Percentiles rank a stretch among this genome's conserved stretches.
phyloP scores from a whole-genome alignment of 2,113 vertebrate genomes.

The Prolemur simus region DNA sequence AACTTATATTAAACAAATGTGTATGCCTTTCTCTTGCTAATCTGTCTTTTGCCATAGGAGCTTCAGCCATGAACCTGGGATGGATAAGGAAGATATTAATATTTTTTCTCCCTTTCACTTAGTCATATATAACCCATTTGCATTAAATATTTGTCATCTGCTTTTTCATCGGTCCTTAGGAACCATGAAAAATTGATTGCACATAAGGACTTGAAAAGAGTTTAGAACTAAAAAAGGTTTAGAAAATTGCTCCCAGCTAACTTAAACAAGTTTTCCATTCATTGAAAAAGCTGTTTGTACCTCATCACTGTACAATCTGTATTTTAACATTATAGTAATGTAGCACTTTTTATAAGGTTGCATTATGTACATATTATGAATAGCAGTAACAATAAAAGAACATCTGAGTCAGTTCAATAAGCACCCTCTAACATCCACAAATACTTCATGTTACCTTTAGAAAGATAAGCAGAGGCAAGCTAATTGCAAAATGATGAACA shows the following conservation, averaged over 20 bases:
- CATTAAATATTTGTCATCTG: not conserved
- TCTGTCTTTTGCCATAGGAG: not conserved
- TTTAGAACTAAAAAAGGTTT: not conserved
- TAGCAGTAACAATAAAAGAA: not conserved
- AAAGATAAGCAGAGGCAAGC: constrained; percentile 6
- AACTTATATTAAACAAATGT: not conserved
- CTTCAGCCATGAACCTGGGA: not conserved
- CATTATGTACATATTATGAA: not conserved
- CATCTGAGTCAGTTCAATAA: not conserved
- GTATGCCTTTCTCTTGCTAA: not conserved
- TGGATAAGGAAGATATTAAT: not conserved
- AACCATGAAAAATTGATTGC: not conserved
- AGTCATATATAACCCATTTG: not conserved
- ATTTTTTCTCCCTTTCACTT: not conserved
- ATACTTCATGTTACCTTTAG: not conserved
- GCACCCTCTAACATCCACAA: not conserved
- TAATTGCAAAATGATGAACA: constrained; percentile 68
- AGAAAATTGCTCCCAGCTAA: not conserved
- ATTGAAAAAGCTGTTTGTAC: not conserved
- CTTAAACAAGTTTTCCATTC: not conserved
- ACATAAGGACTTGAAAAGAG: not conserved
- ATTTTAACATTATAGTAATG: constrained; percentile 2
- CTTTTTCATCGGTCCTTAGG: not conserved
- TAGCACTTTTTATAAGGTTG: not conserved
- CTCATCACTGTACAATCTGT: not conserved